Conservation (phyloP, 2,797 vertebrate species). For the Smutsia gigantea region DNA sequence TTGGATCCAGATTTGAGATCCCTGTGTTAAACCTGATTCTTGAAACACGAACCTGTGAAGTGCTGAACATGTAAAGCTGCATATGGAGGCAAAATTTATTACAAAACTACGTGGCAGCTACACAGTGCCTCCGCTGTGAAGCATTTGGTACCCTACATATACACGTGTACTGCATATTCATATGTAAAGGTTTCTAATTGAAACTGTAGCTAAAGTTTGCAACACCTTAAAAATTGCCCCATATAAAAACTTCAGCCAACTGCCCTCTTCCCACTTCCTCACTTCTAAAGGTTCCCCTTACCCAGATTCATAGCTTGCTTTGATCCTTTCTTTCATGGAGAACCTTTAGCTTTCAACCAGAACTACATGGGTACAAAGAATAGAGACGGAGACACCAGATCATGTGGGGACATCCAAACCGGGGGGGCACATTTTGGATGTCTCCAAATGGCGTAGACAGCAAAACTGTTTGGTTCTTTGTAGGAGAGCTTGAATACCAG, state of each 20-base stretch:
- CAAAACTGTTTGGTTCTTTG: neutral
- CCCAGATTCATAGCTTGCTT: neutral
- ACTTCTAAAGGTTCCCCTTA: neutral
- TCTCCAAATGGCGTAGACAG: neutral
- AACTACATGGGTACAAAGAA: neutral
- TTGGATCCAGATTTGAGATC: neutral
- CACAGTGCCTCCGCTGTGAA: neutral
- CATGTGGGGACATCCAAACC: neutral
- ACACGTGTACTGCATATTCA: neutral
- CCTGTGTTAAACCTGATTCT: neutral
- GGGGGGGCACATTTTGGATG: neutral
- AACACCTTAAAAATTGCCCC: constrained; percentile 29
- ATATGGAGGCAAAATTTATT: neutral
- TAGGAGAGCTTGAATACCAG: neutral
- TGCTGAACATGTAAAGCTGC: neutral
- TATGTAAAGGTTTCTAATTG: neutral
- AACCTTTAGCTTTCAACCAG: neutral
- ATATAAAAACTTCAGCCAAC: neutral
- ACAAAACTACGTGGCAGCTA: neutral
- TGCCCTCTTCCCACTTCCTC: neutral
- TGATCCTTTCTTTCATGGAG: neutral
- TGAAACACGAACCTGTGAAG: neutral
- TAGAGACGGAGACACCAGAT: neutral
- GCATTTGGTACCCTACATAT: neutral
- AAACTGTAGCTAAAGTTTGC: constrained; percentile 40